Base-by-base conservation (phyloP, 1,140 invertebrate species). In the Drosophila parabipectinata region DNA sequence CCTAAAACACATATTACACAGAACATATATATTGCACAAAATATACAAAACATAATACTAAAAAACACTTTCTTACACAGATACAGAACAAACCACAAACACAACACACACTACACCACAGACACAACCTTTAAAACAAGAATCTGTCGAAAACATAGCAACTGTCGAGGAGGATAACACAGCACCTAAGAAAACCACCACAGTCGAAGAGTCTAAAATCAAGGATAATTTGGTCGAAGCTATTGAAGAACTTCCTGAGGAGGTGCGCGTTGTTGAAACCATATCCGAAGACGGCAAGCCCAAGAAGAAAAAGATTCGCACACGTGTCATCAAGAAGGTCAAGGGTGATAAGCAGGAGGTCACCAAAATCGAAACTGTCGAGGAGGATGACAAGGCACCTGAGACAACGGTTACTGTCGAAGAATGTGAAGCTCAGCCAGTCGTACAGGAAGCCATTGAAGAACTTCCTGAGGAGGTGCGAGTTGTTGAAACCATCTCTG, bases 61-160 rank as follows among this genome's bases (percentile, higher is more conserved):
- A 91, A 73, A 73, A 45, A 79, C 72, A 89, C 72, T 92, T 81
- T 78, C 79, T 89, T 82, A 89, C 77, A 92, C 91, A 92, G 92
- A 92, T 80, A 92, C 92, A 92, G 81, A 92, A 88, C 90, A 92
- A 91, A 71, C 53, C 80, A 84, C 75, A 78, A 80, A 90, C 92
- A 90, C 78, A 91, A 73, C 90, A 93, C 91, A 94, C 92, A 93
- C 90, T 92, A 91, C 76, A 93, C 71, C 93, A 58, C 91, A 85
- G 6, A 93, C 78, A 89, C 80, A 48, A 92, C 93, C 77, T 90
- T 77, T 84, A 72, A 71, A 21, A 28, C 69, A 75, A 72, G 66
- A 90, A 92, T 93, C 71, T 92, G 91, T 92, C 6, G 69, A 78
- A 45, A 77, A 59, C 58, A 90, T 91, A 92, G 92, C 10, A 37